Percentiles rank a stretch among this genome's conserved stretches.
These are phyloP conservation scores for Dinoponera quadriceps DNA, from an alignment of 1,140 invertebrate species.

Conservation along the genomic window DNA sequence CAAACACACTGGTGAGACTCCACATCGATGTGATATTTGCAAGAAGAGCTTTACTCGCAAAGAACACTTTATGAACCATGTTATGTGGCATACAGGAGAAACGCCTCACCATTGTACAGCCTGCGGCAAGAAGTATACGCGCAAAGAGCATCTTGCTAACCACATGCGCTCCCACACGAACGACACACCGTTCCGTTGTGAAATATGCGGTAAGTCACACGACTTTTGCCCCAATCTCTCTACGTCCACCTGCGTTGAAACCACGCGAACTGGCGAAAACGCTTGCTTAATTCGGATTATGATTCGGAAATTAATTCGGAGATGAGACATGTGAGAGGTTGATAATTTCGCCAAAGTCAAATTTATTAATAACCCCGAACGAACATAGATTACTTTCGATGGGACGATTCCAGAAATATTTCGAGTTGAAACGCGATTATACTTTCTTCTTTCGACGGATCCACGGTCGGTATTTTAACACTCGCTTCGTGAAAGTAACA, in stretches of 20 bases:
- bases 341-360: neutral
- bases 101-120: slow-evolving; percentile 91
- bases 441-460: neutral
- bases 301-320: no score
- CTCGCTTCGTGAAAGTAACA: neutral
- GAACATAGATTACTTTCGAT: slow-evolving; percentile 31
- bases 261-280: no score
- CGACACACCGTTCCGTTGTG: slow-evolving; percentile 92
- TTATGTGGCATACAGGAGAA: slow-evolving; percentile 90
- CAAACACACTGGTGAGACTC: slow-evolving; percentile 91
- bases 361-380: neutral
- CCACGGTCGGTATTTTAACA: neutral
- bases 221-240: neutral
- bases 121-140: slow-evolving; percentile 92
- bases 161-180: slow-evolving; percentile 94
- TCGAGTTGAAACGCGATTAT: neutral
- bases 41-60: slow-evolving; percentile 89
- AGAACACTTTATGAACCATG: slow-evolving; percentile 89
- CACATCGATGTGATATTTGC: slow-evolving; percentile 91
- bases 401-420: slow-evolving; percentile 62
- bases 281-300: slow-evolving; percentile 9
- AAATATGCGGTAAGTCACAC: slow-evolving; percentile 90
- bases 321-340: slow-evolving; percentile 14
- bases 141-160: slow-evolving; percentile 91
- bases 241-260: neutral